These are phyloP conservation scores for Torymus tubicola DNA, from an alignment of 2,888 invertebrate species.

Conservation along the genomic window DNA sequence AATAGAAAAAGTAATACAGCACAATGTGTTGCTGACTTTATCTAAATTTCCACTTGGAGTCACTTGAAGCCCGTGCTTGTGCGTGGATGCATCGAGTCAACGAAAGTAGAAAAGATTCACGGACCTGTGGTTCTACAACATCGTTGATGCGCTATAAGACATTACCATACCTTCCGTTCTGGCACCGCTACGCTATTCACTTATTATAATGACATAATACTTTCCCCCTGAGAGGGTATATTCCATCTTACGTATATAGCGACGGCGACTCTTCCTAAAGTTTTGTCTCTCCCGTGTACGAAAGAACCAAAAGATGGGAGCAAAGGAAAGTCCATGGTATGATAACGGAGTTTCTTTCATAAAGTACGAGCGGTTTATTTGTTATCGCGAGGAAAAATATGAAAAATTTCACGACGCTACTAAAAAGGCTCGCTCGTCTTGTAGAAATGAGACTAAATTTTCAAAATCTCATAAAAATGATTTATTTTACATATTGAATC, in stretches of 20 bases:
- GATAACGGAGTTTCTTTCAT: too few species aligned
- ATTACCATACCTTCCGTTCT: slow-evolving; percentile 58
- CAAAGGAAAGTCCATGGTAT: too few species aligned
- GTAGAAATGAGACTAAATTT: too few species aligned
- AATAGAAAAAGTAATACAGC: slow-evolving; percentile 56
- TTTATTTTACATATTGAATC: too few species aligned
- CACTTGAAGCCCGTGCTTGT: slow-evolving; percentile 71
- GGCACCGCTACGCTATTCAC: slow-evolving; percentile 59
- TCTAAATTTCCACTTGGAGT: slow-evolving; percentile 73
- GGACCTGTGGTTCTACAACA: slow-evolving; percentile 29
- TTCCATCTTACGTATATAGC: background rate
- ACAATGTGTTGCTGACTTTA: slow-evolving; percentile 61
- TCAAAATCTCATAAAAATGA: too few species aligned
- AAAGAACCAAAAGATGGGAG: too few species aligned
- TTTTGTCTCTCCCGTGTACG: too few species aligned
- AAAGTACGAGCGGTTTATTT: too few species aligned
- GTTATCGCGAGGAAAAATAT: too few species aligned
- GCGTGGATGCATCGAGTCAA: slow-evolving; percentile 41
- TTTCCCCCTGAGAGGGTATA: slow-evolving; percentile 42
- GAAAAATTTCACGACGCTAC: too few species aligned
- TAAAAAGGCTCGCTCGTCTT: too few species aligned
- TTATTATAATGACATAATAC: slow-evolving; percentile 71
- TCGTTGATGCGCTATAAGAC: slow-evolving; percentile 63
- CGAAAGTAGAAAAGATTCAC: slow-evolving; percentile 51
- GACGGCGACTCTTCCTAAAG: too few species aligned